A percentile compares a stretch with the other conserved stretches of the same genome.
phyloP scores from a whole-genome alignment of 2,888 invertebrate genomes.

The Sussaba pulchella region DNA sequence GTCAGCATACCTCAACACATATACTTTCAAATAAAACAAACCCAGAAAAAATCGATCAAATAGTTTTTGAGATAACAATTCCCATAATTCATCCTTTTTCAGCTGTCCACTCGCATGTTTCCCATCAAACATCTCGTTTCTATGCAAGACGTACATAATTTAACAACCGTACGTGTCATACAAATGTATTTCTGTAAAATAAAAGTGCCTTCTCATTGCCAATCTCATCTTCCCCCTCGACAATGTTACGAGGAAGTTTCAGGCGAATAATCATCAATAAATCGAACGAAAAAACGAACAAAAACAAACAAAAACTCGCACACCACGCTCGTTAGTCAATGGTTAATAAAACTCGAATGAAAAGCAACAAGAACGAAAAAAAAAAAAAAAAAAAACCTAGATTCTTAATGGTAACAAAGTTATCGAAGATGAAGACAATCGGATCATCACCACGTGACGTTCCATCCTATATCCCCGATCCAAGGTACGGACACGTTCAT shows the following conservation, averaged over 20 bases:
- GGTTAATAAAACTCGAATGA: constrained; percentile 57
- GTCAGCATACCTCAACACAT: too few species aligned
- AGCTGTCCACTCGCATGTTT: too few species aligned
- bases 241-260: background rate
- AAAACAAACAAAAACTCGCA: constrained; percentile 23
- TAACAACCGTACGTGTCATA: too few species aligned
- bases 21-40: too few species aligned
- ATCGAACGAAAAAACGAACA: background rate
- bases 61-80: too few species aligned
- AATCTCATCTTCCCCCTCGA: background rate
- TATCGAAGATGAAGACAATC: constrained; percentile 31
- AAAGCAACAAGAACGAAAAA: constrained; percentile 38
- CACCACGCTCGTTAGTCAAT: constrained; percentile 55
- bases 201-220: background rate
- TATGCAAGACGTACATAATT: constrained; percentile 2
- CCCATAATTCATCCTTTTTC: too few species aligned
- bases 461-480: constrained; percentile 77
- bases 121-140: constrained; percentile 3
- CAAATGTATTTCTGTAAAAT: too few species aligned
- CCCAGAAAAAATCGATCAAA: too few species aligned
- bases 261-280: constrained; percentile 12
- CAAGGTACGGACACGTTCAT: constrained; percentile 79
- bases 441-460: constrained; percentile 73
- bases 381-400: too few species aligned
- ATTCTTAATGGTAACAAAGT: constrained; percentile 55